Conservation (phyloP, 2,113 vertebrate genomes). For the Microcebus tavaratra region DNA sequence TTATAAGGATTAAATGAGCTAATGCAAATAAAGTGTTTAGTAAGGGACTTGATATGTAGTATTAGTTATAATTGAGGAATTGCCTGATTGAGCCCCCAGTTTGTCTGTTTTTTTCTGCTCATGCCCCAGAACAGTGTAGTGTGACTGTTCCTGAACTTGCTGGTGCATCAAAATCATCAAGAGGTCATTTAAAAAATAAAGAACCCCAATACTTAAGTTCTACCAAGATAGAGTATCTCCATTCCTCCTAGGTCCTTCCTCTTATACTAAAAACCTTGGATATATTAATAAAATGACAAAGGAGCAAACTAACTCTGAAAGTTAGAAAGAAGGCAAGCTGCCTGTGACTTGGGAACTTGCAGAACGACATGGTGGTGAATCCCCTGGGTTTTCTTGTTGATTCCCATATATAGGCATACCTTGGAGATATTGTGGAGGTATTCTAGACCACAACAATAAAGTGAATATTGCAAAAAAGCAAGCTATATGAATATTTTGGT, state of each 20-base stretch:
- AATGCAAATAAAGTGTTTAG: background rate
- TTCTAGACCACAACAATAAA: no score
- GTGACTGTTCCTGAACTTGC: background rate
- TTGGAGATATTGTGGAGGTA: no score
- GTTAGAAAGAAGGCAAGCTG: background rate
- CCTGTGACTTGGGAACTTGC: background rate
- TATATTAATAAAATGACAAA: background rate
- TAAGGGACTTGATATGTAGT: background rate
- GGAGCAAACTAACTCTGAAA: background rate
- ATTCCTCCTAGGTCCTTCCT: background rate
- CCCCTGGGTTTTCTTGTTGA: background rate
- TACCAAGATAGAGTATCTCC: background rate
- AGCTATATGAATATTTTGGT: no score
- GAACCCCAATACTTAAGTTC: background rate
- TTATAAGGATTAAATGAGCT: background rate
- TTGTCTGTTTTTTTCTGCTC: background rate
- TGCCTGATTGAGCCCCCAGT: background rate
- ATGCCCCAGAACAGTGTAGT: background rate
- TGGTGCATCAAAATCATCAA: background rate
- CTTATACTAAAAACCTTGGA: background rate
- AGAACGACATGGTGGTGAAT: background rate
- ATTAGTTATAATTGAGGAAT: background rate
- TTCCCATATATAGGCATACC: no score
- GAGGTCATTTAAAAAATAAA: background rate
- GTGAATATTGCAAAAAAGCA: no score